Evolutionary conservation across 2,888 invertebrate genomes (phyloP), one percentile per base, ranked within the genome.

Genomic region (Cremastinae sp.): DNA sequence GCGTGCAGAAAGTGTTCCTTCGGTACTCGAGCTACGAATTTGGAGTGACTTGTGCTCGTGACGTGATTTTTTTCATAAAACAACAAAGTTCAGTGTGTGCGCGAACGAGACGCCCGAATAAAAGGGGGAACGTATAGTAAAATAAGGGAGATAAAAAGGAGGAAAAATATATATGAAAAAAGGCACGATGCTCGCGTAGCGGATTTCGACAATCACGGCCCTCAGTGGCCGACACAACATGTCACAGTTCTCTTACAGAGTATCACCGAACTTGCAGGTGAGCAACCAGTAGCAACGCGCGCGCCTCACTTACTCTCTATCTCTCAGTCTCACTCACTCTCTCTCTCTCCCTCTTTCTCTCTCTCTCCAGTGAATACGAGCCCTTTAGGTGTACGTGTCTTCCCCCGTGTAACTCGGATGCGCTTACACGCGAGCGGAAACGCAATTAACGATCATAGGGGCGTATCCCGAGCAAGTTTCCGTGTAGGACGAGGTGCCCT

Each of bases 191-290:
- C 84, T 88, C 83, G 89, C 87, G 87, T 89, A 89, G 87, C 87
- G 86, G 88, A 77, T 85, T 83, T 79, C 85, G 85, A 85, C 74
- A 82, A 85, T 86, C 85, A 83, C 85, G 87, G 88, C 87, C 88
- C 89, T 89, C 77, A 87, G 90, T 90, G 91, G 91, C 91, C 91
- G 90, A 90, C 91, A 90, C 92, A 93, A 89, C 91, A 92, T 93
- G 93, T 93, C 93, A 92, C 93, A 93, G 92, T 93, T 93, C 92
- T 92, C 92, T 89, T 92, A 92, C 90, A 91, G 93, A 91, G 91
- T 92, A 91, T 93, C 93, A 88, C 93, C 93, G 90, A 92, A 91
- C 91, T 92, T 92, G 90, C 93, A 93, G 93, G 93, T 93, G 90
- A 86, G 90, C 75, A 45, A 2, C 22, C 16, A 20, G 3, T 51